These are phyloP conservation scores for Syrista parreyssii DNA, from an alignment of 2,888 invertebrate genomes.

Conservation along the genomic window DNA sequence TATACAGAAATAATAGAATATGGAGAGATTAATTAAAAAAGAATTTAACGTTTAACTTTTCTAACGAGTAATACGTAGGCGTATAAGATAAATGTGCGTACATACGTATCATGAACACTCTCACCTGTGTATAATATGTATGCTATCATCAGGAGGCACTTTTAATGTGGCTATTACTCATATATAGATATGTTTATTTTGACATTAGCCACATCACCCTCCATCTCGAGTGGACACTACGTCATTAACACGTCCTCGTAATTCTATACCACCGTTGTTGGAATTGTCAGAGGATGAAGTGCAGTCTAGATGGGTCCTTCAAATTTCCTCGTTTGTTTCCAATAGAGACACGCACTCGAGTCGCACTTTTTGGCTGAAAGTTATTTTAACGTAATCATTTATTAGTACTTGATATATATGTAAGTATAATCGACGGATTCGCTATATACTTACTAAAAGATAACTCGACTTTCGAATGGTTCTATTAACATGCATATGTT, in stretches of 20 bases:
- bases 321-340: neutral
- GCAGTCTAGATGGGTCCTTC: neutral
- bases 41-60: neutral
- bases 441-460: neutral
- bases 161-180: constrained; percentile 31
- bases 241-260: constrained; percentile 29
- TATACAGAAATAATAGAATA: neutral
- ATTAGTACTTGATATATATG: neutral
- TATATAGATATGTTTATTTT: constrained; percentile 44
- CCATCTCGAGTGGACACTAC: constrained; percentile 37
- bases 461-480: neutral
- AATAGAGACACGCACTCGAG: neutral
- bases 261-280: constrained; percentile 27
- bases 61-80: neutral
- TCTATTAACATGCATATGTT: neutral
- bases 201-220: constrained; percentile 41
- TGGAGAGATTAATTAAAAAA: neutral
- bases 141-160: neutral
- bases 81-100: neutral
- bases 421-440: neutral
- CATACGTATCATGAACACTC: neutral
- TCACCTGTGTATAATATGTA: neutral
- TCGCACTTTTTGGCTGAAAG: neutral
- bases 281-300: neutral
- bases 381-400: neutral